phyloP scores from a whole-genome alignment of 2,888 invertebrate species.

The Agonopterix subpropinquella region DNA sequence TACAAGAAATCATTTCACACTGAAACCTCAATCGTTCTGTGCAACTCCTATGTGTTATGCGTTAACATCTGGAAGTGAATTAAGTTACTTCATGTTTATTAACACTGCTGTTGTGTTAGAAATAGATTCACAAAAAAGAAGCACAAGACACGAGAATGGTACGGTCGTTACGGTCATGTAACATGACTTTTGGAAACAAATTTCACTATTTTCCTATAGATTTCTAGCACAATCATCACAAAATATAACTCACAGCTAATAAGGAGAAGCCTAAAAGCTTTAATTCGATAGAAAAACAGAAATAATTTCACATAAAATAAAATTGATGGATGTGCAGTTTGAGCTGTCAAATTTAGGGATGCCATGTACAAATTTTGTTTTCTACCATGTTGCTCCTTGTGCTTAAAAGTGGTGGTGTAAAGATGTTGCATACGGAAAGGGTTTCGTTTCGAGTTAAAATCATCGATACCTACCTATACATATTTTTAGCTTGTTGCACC shows the following conservation, averaged over 20 bases:
- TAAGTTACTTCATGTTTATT: conserved; percentile 34
- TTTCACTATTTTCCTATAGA: background rate
- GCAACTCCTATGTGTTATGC: conserved; percentile 28
- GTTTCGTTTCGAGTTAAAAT: too few species aligned
- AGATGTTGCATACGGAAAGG: too few species aligned
- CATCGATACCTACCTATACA: too few species aligned
- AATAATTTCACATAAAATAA: background rate
- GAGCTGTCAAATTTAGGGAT: too few species aligned
- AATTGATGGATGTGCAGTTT: too few species aligned
- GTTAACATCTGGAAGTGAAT: conserved; percentile 43
- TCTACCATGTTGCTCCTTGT: too few species aligned
- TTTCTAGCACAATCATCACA: conserved; percentile 9
- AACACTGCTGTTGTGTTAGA: conserved; percentile 30
- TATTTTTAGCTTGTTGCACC: too few species aligned
- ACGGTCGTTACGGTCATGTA: conserved; percentile 17
- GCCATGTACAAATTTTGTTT: too few species aligned
- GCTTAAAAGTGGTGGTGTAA: too few species aligned
- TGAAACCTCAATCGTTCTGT: conserved; percentile 9
- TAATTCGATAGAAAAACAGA: background rate
- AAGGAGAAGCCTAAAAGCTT: too few species aligned
- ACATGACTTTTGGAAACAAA: conserved; percentile 5
- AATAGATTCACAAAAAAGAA: conserved; percentile 52
- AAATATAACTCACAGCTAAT: conserved; percentile 6
- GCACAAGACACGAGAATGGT: conserved; percentile 29
- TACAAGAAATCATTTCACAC: conserved; percentile 40